A percentile compares a stretch with the other conserved stretches of the same genome.
Conservation (phyloP, 1,140 invertebrate species). For the Aradophagus sp. region DNA sequence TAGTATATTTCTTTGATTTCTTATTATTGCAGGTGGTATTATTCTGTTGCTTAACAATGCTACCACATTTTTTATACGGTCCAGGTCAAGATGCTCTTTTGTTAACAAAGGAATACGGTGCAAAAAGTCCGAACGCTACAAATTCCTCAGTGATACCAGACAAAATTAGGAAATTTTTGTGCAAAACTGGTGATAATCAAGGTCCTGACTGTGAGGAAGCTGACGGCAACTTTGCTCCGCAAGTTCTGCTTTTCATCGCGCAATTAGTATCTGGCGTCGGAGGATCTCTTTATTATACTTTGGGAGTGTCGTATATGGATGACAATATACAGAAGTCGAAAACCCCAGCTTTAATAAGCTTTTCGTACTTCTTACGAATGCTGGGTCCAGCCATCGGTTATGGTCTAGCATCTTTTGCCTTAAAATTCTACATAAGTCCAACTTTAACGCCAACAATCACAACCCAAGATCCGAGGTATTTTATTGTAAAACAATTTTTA, state of each 20-base stretch:
- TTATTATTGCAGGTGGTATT: constrained; percentile 76
- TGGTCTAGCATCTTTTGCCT: constrained; percentile 80
- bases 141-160: constrained; percentile 55
- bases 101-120: constrained; percentile 79
- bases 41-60: constrained; percentile 81
- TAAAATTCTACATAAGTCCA: constrained; percentile 83
- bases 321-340: constrained; percentile 83
- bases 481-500: neutral
- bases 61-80: constrained; percentile 85
- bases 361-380: constrained; percentile 82
- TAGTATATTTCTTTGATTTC: no score
- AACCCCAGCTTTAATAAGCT: constrained; percentile 80
- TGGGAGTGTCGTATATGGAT: constrained; percentile 83
- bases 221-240: constrained; percentile 78
- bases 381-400: constrained; percentile 84
- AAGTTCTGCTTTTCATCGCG: constrained; percentile 78
- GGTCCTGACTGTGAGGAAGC: constrained; percentile 74
- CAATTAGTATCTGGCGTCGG: constrained; percentile 82
- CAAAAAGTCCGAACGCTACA: constrained; percentile 34
- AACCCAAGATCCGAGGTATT: constrained; percentile 79
- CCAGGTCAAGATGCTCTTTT: constrained; percentile 81
- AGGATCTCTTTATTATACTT: constrained; percentile 79
- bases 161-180: constrained; percentile 69
- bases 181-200: constrained; percentile 62
- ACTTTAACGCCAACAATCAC: constrained; percentile 81